Evolutionary conservation across 2,797 vertebrate genomes (phyloP), one percentile per base, ranked within the genome.

Genomic region (Cottoperca gobio): DNA sequence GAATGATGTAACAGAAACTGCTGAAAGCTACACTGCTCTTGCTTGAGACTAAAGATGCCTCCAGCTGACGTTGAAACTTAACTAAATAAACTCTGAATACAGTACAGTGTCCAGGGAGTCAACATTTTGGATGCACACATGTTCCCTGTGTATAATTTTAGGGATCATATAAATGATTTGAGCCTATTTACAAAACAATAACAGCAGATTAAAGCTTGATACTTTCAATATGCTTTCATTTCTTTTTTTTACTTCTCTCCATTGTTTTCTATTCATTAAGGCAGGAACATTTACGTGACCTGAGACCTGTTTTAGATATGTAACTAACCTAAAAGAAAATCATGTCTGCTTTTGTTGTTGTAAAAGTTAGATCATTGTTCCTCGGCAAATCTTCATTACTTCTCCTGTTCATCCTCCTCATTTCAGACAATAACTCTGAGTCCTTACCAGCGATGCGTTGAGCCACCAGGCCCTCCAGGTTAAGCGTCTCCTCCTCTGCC

Each of bases 401-500:
- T 13, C 46, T 11, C 21, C 11, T 5, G 7, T 19, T 53, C 14
- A 19, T 31, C 28, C 28, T 19, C 6, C 8, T 12, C 5, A 43
- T 61, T 21, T 40, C 13, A 43, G 37, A 45, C 49, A 43, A n/a
- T 11, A 42, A 37, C 17, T 49, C n/a, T 0, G 57, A 48, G 23
- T n/a, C 59, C 95, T 95, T 96, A 99, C 98, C 97, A 86, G 98
- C 98, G 66, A 99, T 95, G 55, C 98, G 95, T 31, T 99, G 97
- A 78, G 98, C 98, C 74, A 99, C 98, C 76, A 99, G 94, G 17
- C 98, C 98, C 91, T 96, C 97, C 87, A 99, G 84, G 85, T 97
- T 97, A 53, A 97, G 91, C 0, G 93, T 95, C 45, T 97, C 96
- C 55, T 97, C 96, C 67, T 97, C 96, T 4, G 94, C 89, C 0